These are phyloP conservation scores for Chrysoperla carnea DNA, from an alignment of 1,140 invertebrate species.

Conservation along the genomic window DNA sequence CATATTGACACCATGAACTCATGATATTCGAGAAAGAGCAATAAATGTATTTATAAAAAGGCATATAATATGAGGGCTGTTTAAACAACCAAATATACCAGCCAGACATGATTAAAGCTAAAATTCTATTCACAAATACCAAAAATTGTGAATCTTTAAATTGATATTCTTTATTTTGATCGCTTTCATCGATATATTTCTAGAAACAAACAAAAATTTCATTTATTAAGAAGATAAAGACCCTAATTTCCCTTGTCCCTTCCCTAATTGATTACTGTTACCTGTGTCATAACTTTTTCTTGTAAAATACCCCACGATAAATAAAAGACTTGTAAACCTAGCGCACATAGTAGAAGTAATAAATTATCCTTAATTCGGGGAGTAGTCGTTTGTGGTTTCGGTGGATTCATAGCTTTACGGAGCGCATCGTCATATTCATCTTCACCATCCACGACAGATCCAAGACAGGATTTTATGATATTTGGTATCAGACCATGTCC, in stretches of 20 bases:
- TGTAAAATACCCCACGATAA: slow-evolving; percentile 89
- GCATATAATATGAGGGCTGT: slow-evolving; percentile 58
- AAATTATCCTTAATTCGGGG: slow-evolving; percentile 32
- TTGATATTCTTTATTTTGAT: slow-evolving; percentile 28
- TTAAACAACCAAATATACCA: slow-evolving; percentile 30
- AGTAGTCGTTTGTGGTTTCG: slow-evolving; percentile 12
- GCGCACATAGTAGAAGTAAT: slow-evolving; percentile 60
- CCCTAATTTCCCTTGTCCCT: no score
- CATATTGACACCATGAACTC: slow-evolving; percentile 99
- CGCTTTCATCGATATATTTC: slow-evolving; percentile 44
- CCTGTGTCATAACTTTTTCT: slow-evolving; percentile 81
- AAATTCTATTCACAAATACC: slow-evolving; percentile 82
- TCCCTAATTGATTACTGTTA: no score
- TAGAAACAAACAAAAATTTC: slow-evolving; percentile 18
- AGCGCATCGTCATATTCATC: slow-evolving; percentile 14
- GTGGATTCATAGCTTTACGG: slow-evolving; percentile 18
- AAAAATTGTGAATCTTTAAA: slow-evolving; percentile 91
- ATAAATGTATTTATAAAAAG: slow-evolving; percentile 91
- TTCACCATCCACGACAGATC: slow-evolving; percentile 23
- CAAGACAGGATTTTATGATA: slow-evolving; percentile 44
- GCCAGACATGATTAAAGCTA: slow-evolving; percentile 63
- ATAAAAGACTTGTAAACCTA: slow-evolving; percentile 78
- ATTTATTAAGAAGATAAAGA: no score
- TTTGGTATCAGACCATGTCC: slow-evolving; percentile 29
- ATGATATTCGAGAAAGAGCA: slow-evolving; percentile 96